Conservation (phyloP, 2,113 vertebrate species). For the Daubentonia madagascariensis region DNA sequence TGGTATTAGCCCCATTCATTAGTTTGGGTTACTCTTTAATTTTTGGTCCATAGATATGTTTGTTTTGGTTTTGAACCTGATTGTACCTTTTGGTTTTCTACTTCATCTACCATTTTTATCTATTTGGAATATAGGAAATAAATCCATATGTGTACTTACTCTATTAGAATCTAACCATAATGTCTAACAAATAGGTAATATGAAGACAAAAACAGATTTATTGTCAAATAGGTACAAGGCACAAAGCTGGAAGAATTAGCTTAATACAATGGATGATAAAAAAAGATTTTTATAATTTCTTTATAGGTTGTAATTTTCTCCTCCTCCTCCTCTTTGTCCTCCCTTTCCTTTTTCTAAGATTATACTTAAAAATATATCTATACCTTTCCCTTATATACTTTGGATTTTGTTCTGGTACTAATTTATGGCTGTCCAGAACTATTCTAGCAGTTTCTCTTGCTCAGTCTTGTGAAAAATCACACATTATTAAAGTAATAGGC, state of each 20-base stretch:
- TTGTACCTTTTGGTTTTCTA: not conserved
- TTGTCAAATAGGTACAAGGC: not conserved
- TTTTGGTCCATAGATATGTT: not conserved
- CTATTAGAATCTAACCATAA: not conserved
- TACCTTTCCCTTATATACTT: not conserved
- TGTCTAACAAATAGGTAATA: not conserved
- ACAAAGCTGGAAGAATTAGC: not conserved
- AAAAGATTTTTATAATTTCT: not conserved
- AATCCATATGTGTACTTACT: not conserved
- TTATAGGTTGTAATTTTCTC: not conserved
- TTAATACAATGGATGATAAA: not conserved
- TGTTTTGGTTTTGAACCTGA: not conserved
- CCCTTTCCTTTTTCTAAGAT: conserved; percentile 51
- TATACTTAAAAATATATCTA: not conserved
- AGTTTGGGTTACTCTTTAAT: not conserved
- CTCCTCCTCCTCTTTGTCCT: conserved; percentile 79
- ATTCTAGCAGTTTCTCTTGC: not conserved
- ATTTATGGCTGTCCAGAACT: not conserved
- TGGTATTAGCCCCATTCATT: not conserved
- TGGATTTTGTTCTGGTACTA: not conserved
- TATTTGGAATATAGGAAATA: not conserved
- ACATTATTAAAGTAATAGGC: not conserved
- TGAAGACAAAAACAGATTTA: not conserved
- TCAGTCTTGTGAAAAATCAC: not conserved
- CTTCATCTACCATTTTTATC: not conserved